phyloP scores from a whole-genome alignment of 2,888 invertebrate genomes.

The Ametastegia equiseti region DNA sequence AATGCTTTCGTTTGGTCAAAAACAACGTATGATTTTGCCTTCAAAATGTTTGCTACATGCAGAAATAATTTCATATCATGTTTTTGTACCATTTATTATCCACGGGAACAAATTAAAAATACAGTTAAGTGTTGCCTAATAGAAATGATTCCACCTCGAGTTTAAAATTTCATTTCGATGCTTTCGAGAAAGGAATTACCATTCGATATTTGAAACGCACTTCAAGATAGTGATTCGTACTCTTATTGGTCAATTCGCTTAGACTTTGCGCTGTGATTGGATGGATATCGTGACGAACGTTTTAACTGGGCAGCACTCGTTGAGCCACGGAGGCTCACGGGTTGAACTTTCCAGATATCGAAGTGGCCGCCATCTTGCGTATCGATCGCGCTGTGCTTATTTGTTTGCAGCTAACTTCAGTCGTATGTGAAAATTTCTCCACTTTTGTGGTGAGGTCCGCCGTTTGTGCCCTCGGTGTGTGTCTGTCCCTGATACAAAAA shows the following conservation, averaged over 20 bases:
- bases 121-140: neutral
- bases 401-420: conserved; percentile 62
- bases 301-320: neutral
- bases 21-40: neutral
- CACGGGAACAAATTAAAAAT: too few species aligned
- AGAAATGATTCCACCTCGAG: neutral
- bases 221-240: neutral
- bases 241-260: neutral
- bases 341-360: neutral
- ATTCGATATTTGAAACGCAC: neutral
- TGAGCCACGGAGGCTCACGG: neutral
- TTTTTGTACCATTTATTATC: neutral
- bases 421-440: conserved; percentile 62
- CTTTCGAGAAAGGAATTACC: neutral
- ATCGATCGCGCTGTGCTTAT: conserved; percentile 54
- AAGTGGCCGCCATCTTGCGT: conserved; percentile 55
- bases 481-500: conserved; percentile 49
- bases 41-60: neutral
- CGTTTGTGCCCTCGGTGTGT: conserved; percentile 55
- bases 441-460: conserved; percentile 64
- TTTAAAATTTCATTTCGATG: neutral
- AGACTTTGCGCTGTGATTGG: neutral
- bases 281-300: neutral
- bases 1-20: too few species aligned
- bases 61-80: neutral